These are phyloP conservation scores for Pantala flavescens DNA, from an alignment of 1,140 invertebrate genomes.

Conservation along the genomic window DNA sequence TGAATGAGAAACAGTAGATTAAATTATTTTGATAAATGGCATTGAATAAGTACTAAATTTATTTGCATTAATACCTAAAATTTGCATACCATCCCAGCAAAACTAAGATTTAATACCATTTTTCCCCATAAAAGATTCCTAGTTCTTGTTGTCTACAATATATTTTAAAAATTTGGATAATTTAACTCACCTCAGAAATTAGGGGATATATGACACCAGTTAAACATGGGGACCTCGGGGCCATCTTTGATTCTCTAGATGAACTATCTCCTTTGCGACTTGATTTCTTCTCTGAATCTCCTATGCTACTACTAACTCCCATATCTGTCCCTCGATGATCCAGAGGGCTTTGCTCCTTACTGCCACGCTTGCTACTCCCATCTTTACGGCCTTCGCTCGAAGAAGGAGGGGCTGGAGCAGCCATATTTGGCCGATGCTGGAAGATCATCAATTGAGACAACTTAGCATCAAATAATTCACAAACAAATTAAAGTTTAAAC, in stretches of 20 bases:
- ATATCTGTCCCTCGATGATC: conserved; percentile 41
- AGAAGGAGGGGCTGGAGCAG: conserved; percentile 38
- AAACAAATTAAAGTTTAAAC: too few relatives aligned
- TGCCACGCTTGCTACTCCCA: conserved; percentile 40
- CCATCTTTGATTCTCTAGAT: conserved; percentile 34
- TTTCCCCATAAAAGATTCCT: too few relatives aligned
- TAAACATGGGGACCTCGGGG: conserved; percentile 40
- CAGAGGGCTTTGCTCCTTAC: conserved; percentile 42
- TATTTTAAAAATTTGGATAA: too few relatives aligned
- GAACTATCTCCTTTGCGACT: conserved; percentile 28
- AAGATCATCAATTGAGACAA: conserved; percentile 22
- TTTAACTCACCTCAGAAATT: conserved; percentile 48
- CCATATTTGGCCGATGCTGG: conserved; percentile 42
- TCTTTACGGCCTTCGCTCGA: conserved; percentile 28
- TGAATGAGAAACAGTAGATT: too few relatives aligned
- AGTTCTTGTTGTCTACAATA: too few relatives aligned
- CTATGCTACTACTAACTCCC: conserved; percentile 25
- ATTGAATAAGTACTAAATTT: too few relatives aligned
- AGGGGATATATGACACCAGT: conserved; percentile 53
- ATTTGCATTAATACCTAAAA: too few relatives aligned
- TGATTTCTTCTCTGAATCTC: conserved; percentile 29
- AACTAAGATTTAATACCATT: too few relatives aligned
- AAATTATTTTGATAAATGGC: too few relatives aligned
- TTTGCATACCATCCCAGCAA: too few relatives aligned
- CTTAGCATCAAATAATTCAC: too few relatives aligned